Evolutionary conservation across 2,797 vertebrate genomes (phyloP), one percentile per base, ranked within the genome.

Genomic region (Lepilemur ruficaudatus): DNA sequence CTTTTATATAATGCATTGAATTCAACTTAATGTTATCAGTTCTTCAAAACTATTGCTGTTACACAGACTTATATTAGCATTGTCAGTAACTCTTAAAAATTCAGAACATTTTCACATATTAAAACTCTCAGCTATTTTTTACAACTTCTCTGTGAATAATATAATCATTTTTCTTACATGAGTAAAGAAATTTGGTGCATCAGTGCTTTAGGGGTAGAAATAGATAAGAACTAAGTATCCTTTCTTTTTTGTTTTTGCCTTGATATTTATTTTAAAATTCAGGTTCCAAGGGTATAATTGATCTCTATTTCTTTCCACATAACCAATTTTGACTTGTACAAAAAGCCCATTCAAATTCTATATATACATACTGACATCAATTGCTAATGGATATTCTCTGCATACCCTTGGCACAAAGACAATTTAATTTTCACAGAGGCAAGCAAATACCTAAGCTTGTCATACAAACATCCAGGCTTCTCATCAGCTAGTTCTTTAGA

Each of bases 401-500:
- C 92, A 65, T 84, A 90, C 13, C 50, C 78, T 91, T 96, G 95
- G 78, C 73, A 95, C 67, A 96, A 85, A 96, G 93, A 97, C 96
- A 97, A 97, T 91, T 96, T 98, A 96, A 97, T 97, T 97, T 97
- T 92, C 93, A 96, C 59, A 89, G 86, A 94, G 23, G 38, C 76
- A 94, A 94, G 73, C 90, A 96, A 97, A 94, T 93, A 94, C 35
- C 73, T 89, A 93, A 85, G 48, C 81, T 92, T 94, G 92, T 96
- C 95, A 94, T 73, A 79, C 43, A 95, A 82, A 94, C 80, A 96
- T 82, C 20, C 90, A 91, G 67, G 30, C 25, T 72, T 96, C 84
- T 86, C 65, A 78, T 96, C 80, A 73, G 57, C 59, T 87, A 46
- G 38, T 85, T 82, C 59, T 93, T 90, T 65, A 50, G 23, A 20